These are phyloP conservation scores for Agrochola circellaris DNA, from an alignment of 2,888 invertebrate species.

Conservation along the genomic window DNA sequence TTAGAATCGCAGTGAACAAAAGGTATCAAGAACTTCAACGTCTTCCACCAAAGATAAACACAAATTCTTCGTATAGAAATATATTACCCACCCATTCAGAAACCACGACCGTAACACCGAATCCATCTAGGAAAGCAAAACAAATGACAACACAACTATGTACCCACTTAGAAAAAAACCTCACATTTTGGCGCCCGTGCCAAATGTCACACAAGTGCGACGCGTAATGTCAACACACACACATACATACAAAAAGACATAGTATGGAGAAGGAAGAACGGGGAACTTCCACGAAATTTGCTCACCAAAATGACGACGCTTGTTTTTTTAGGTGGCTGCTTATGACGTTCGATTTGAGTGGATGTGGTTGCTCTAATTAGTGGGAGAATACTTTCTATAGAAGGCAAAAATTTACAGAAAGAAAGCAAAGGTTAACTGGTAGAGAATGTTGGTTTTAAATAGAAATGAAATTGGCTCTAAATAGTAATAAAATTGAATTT, in stretches of 20 bases:
- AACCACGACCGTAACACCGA: background rate
- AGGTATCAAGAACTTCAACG: background rate
- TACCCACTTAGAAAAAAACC: conserved; percentile 45
- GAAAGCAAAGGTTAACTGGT: background rate
- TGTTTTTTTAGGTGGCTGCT: conserved; percentile 89
- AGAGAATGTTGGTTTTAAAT: background rate
- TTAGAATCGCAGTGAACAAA: background rate
- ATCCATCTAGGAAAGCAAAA: conserved; percentile 27
- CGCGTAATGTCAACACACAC: conserved; percentile 73
- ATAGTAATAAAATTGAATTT: background rate
- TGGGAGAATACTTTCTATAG: background rate
- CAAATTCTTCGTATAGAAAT: background rate
- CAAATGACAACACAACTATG: conserved; percentile 47
- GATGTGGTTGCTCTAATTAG: conserved; percentile 77
- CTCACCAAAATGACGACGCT: conserved; percentile 90
- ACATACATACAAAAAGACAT: conserved; percentile 78
- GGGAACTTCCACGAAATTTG: conserved; percentile 90
- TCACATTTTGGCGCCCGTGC: conserved; percentile 58
- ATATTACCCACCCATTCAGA: background rate
- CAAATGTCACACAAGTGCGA: conserved; percentile 70
- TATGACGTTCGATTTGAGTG: conserved; percentile 79
- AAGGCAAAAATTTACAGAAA: background rate
- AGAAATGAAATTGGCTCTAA: background rate
- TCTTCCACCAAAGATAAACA: background rate
- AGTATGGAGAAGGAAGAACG: conserved; percentile 82